Evolutionary conservation across 2,113 vertebrate species (phyloP), one percentile per base, ranked within the genome.

Genomic region (Ochotona princeps): DNA sequence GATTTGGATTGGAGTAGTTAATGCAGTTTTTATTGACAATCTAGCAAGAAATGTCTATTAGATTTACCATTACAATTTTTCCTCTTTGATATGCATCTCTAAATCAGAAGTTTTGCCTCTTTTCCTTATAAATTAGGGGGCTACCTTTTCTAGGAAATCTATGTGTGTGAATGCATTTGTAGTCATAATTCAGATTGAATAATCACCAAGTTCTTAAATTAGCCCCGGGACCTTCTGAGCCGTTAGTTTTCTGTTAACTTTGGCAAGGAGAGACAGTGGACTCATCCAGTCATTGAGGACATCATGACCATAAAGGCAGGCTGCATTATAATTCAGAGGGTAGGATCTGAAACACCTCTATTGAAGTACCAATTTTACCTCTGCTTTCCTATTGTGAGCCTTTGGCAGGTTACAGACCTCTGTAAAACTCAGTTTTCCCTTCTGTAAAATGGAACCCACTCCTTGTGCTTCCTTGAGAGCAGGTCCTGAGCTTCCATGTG

Each of bases 1-100:
- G 23, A 47, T 93, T 93, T 92, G 49, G 57, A 11, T 0, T 74
- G n/a, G 57, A 60, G 57, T 74, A 80, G 49, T 88, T 88, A 82
- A 69, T 35, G 49, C 35, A 83, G 51, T 75, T 93, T 90, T 69
- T 80, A 63, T 49, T 79, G 57, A 38, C 88, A 83, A 4, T 74
- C 70, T 74, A 28, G 38, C 85, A 74, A 75, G 67, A 72, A 85
- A 85, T 85, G 86, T 76, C 86, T 92, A 80, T 54, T 38, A 81
- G 80, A 86, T 51, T 67, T 84, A 17, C 73, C 18, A 1, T 35
- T 93, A 90, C 63, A 38, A 83, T 17, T 57, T 28, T 90, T 32
- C 70, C 17, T 79, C 78, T 32, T 32, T 49, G 51, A 4, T 3
- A 25, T 2, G 35, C 44, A 15, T 57, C 28, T 60, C 32, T 26